Conservation (phyloP, 2,797 vertebrate species). For the Babyrousa celebensis region DNA sequence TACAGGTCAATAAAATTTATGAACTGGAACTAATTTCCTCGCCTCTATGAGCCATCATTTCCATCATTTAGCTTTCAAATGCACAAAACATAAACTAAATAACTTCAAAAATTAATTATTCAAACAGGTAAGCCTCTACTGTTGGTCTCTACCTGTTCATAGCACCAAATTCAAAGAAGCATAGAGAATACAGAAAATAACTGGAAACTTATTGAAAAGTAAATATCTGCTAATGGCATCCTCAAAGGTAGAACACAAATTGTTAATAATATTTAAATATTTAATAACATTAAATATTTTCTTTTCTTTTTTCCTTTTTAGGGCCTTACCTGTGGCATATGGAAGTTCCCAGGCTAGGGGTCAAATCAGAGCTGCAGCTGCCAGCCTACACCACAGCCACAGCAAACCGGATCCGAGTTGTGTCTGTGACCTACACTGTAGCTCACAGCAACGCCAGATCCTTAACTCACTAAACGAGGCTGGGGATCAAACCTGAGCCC, state of each 20-base stretch:
- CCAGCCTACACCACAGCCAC: no score
- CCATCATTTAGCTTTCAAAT: slow-evolving; percentile 75
- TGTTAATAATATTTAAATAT: background rate
- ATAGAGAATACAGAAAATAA: background rate
- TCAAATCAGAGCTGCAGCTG: no score
- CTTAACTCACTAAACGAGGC: no score
- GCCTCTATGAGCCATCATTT: slow-evolving; percentile 78
- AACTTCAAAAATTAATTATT: slow-evolving; percentile 81
- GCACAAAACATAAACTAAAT: slow-evolving; percentile 78
- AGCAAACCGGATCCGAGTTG: no score
- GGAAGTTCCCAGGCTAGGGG: no score
- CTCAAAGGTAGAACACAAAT: background rate
- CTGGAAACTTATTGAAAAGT: background rate
- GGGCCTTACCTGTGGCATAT: no score
- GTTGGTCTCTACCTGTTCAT: slow-evolving; percentile 50
- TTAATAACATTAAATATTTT: no score
- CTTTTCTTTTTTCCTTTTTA: no score
- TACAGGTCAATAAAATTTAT: slow-evolving; percentile 77
- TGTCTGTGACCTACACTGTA: no score
- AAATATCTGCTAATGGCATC: background rate
- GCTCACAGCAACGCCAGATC: no score
- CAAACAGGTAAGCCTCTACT: slow-evolving; percentile 77
- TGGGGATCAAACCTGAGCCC: no score
- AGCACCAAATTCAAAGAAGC: slow-evolving; percentile 57
- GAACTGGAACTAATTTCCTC: slow-evolving; percentile 79